These are phyloP conservation scores for Machimus atricapillus DNA, from an alignment of 2,888 invertebrate genomes.

Conservation along the genomic window DNA sequence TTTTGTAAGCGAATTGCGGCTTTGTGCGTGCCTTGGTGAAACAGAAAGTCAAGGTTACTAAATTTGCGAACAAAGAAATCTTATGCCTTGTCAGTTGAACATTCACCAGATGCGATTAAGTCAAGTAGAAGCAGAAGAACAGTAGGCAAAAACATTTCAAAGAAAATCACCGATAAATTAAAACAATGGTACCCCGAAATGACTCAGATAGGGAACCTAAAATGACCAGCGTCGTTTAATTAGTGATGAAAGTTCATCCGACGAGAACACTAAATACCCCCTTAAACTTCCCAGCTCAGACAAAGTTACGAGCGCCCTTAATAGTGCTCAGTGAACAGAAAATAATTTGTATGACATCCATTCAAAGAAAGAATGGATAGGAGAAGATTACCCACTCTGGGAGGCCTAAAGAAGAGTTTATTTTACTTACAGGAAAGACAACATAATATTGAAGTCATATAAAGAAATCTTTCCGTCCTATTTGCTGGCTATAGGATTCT, in stretches of 20 bases:
- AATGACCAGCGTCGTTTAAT: slow-evolving; percentile 5
- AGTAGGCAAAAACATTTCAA: neutral
- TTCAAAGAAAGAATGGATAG: neutral
- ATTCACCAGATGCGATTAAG: neutral
- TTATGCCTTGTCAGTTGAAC: neutral
- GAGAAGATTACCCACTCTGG: neutral
- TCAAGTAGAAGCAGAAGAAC: neutral
- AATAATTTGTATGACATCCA: slow-evolving; percentile 25
- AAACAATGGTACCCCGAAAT: neutral
- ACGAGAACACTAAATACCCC: neutral
- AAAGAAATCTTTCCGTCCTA: neutral
- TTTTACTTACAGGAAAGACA: neutral
- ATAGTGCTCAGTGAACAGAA: slow-evolving; percentile 25
- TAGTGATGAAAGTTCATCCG: slow-evolving; percentile 29
- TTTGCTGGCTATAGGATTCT: neutral
- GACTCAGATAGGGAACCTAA: neutral
- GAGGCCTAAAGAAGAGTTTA: neutral
- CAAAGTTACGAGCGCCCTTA: slow-evolving; percentile 10
- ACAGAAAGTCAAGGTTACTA: slow-evolving; percentile 31
- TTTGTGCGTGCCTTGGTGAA: neutral
- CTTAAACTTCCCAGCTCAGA: neutral
- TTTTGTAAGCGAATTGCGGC: neutral
- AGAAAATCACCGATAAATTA: slow-evolving; percentile 10
- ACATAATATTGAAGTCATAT: neutral
- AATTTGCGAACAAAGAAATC: neutral